Base-by-base conservation (phyloP, 1,140 invertebrate genomes). In the Drosophila simulans region DNA sequence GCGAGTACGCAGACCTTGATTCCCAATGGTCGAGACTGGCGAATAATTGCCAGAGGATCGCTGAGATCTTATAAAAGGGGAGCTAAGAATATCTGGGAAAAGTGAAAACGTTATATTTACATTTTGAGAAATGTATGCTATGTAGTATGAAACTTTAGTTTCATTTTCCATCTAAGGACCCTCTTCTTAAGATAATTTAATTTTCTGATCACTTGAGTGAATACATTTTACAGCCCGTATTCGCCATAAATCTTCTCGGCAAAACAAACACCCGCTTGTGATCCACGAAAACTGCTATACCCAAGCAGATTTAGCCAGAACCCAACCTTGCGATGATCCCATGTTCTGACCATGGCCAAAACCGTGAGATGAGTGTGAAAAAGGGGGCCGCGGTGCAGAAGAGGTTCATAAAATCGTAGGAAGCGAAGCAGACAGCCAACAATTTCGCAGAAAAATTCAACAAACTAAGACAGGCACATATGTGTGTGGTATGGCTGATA, bases 381-480 rank as follows among this genome's bases (percentile, higher is more conserved):
- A 31, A 20, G 40, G 60, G 31, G 48, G 31, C 27, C 25, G 20
- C n/a, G 40, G 12, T 13, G 37, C 3, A 12, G 27, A 27, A 57
- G 34, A 25, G 37, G 31, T 35, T 51, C 31, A 12, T 31, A 35
- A 62, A 74, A 64, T 74, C 46, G 74, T 74, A 85, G 63, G 31
- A 46, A 70, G 39, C 54, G 31, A 72, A 22, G 34, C 80, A 80
- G 77, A 80, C 77, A 65, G 54, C 60, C 31, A 54, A 58, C 69
- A 66, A 66, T 46, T 78, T 81, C 64, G 77, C 70, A 84, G 70
- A 79, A 83, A 73, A 66, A 40, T 71, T 57, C 48, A 72, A 42
- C 35, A 35, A 35, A 69, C 49, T 45, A 11, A 37, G 7, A n/a
- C 7, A 59, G 25, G 22, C 22, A 15, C 43, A 48, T 45, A 48